Evolutionary conservation across 2,797 vertebrate species (phyloP), one percentile per base, ranked within the genome.

Genomic region (Kryptolebias ocellatus): DNA sequence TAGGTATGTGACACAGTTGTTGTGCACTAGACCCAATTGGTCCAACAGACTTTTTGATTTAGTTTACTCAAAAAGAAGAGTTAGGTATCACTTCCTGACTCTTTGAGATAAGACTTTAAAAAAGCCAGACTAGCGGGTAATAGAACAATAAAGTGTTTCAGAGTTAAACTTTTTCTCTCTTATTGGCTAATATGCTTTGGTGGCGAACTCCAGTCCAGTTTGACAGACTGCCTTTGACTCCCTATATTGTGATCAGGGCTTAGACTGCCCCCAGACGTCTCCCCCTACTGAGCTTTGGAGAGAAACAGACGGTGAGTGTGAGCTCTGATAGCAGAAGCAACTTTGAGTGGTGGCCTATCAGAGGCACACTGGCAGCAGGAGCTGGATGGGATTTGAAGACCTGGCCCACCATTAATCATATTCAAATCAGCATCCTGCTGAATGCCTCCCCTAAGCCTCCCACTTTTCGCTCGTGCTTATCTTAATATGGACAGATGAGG

Each of bases 381-480:
- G 79, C 76, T 91, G 88, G 89, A 90, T 90, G 88, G 74, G 81
- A 84, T 90, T 85, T 80, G 72, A 86, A 90, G 83, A 87, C 80
- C 78, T 90, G 90, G 89, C 82, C 77, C 83, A 79, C 75, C 86
- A 90, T 93, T 90, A 92, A 91, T 93, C 90, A 88, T 80, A 89
- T 92, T 93, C 75, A 92, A 91, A 91, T 93, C 82, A 90, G 86
- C 85, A 72, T 86, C 77, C 61, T 74, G 70, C 72, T 63, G 74
- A 82, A 77, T 65, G 88, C 75, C 74, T 76, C 72, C 76, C 67
- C 61, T 66, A 79, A 89, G 78, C 87, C 72, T 80, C 74, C 76
- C 75, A 63, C 81, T 81, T 69, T 80, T 87, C 71, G 42, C 64
- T 68, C 44, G 1, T 60, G 81, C 84, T 92, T 90, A 91, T 92